Conservation (phyloP, 2,113 vertebrate genomes). For the Sceloporus undulatus region DNA sequence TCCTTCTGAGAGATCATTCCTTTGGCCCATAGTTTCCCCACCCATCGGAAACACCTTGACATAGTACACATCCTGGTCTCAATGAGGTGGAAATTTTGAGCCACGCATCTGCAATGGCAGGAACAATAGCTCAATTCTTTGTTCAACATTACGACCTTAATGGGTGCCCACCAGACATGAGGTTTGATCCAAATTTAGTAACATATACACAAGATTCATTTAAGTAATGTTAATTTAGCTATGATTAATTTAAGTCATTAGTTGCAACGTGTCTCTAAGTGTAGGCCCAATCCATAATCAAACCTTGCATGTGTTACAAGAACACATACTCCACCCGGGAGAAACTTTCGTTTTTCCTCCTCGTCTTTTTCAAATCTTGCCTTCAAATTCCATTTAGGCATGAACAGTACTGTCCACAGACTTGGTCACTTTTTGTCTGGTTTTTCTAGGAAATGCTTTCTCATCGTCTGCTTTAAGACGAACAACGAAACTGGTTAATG, state of each 20-base stretch:
- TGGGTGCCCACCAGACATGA: neutral
- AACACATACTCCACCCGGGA: neutral
- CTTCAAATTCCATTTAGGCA: neutral
- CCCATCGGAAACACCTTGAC: no score
- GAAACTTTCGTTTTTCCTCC: fast-evolving
- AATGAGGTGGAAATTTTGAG: no score
- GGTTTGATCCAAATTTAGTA: neutral
- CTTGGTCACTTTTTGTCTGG: constrained; percentile 25
- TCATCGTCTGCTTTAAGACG: constrained; percentile 49
- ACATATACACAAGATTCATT: neutral
- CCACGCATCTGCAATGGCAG: neutral
- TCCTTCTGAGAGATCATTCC: no score
- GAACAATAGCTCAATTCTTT: no score
- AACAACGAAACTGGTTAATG: constrained; percentile 69
- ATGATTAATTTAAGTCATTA: neutral
- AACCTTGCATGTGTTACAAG: neutral
- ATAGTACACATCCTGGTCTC: no score
- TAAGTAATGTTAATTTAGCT: neutral
- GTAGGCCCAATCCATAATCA: neutral
- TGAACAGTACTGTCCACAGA: neutral
- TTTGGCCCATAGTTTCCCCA: no score
- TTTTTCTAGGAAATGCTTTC: constrained; percentile 30
- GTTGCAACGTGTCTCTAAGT: neutral
- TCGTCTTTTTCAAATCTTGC: neutral
- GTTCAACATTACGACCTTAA: neutral